phyloP scores from a whole-genome alignment of 2,888 invertebrate genomes.

The Drosophila lutescens region DNA sequence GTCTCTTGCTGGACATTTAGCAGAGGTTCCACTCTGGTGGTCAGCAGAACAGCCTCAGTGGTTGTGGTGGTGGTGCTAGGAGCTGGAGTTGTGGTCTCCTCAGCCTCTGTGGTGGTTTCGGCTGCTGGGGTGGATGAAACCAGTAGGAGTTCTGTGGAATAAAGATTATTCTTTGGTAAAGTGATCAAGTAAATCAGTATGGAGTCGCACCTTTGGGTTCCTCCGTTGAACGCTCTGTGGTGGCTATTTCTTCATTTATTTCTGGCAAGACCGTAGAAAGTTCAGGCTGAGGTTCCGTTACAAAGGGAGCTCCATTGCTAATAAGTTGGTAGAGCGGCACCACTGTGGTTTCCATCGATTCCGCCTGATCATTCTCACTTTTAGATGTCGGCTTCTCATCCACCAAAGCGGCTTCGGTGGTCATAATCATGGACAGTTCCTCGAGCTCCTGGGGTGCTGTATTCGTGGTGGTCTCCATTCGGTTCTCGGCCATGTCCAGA shows the following conservation, averaged over 20 bases:
- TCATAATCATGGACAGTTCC: conserved; percentile 3
- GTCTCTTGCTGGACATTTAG: conserved; percentile 3
- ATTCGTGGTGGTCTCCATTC: conserved; percentile 21
- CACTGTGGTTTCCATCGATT: background rate
- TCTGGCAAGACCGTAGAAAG: background rate
- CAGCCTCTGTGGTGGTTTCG: conserved; percentile 7
- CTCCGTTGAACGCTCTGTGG: background rate
- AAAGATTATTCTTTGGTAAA: background rate
- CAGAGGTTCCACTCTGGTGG: background rate
- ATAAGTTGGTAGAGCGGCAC: conserved; percentile 7
- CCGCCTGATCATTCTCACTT: background rate
- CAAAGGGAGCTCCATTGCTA: background rate
- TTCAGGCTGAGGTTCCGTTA: background rate
- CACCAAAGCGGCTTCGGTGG: conserved; percentile 2
- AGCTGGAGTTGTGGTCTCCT: background rate
- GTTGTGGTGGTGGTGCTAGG: conserved; percentile 1
- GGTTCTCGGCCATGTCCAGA: conserved; percentile 19
- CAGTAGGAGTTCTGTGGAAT: background rate
- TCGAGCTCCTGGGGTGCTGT: background rate
- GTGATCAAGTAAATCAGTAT: background rate
- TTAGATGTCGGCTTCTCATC: background rate
- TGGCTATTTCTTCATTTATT: background rate
- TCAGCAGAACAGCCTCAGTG: conserved; percentile 1
- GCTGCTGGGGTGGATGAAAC: background rate
- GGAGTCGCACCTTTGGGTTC: conserved; percentile 12